Evolutionary conservation across 64 coral and sea anemone species (phyloP).

Genomic region (Stichodactyla helianthus): DNA sequence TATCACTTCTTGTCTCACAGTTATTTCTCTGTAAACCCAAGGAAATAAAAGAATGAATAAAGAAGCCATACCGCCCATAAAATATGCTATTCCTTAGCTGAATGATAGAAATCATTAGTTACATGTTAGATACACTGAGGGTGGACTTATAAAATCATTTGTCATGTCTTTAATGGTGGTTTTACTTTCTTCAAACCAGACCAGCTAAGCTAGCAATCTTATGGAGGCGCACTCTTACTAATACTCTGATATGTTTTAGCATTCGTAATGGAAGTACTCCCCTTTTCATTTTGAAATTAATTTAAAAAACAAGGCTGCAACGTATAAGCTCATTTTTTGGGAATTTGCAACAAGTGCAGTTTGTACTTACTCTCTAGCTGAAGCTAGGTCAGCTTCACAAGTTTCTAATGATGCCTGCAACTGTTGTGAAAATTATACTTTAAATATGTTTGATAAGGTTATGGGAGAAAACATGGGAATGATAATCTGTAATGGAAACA

Average conservation of each 20-base stretch:
- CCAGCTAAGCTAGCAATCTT: too few species aligned
- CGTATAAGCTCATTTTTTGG: neutral
- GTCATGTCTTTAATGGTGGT: too few species aligned
- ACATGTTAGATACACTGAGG: too few species aligned
- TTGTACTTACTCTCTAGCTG: slow-evolving; percentile 50
- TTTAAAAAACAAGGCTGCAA: neutral
- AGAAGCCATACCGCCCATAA: neutral
- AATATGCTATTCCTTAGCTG: neutral
- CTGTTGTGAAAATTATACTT: neutral
- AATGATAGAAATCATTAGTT: too few species aligned
- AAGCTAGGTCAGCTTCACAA: slow-evolving; percentile 10
- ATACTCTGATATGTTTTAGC: too few species aligned
- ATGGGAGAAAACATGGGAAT: too few species aligned
- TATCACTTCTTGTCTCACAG: slow-evolving; percentile 53
- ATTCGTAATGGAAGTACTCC: too few species aligned
- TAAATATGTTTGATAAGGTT: neutral
- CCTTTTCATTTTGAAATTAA: neutral
- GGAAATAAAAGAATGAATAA: neutral
- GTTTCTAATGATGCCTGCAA: slow-evolving; percentile 6
- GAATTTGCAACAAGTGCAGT: neutral
- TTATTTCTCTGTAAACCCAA: slow-evolving; percentile 26
- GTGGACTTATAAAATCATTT: too few species aligned
- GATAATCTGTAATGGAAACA: too few species aligned
- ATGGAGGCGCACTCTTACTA: too few species aligned
- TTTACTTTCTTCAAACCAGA: too few species aligned